These are phyloP conservation scores for Rhysida immarginata DNA, from an alignment of 1,140 invertebrate genomes.

Conservation along the genomic window DNA sequence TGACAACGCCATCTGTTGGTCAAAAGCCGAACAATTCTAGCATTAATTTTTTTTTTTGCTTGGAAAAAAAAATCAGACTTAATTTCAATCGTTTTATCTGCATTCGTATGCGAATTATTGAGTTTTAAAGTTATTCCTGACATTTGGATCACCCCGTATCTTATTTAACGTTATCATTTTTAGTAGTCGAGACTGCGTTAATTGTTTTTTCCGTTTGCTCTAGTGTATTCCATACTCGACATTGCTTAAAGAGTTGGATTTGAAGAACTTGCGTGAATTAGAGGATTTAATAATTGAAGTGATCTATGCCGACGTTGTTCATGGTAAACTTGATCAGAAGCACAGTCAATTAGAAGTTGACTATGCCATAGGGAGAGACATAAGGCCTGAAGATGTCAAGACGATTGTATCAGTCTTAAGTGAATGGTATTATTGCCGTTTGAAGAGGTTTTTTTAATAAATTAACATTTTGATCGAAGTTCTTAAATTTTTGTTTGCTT, in stretches of 20 bases:
- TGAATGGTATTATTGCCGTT: slow-evolving; percentile 42
- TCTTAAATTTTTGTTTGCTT: too few relatives aligned
- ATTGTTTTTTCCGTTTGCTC: not conserved
- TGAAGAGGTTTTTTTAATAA: not conserved
- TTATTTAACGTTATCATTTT: too few relatives aligned
- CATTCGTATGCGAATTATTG: too few relatives aligned
- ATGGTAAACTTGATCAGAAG: slow-evolving; percentile 90
- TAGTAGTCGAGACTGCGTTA: too few relatives aligned
- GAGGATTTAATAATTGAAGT: slow-evolving; percentile 97
- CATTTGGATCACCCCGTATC: too few relatives aligned
- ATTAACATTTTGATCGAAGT: too few relatives aligned
- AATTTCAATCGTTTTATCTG: too few relatives aligned
- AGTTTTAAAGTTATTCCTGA: too few relatives aligned
- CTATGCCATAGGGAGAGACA: slow-evolving; percentile 83
- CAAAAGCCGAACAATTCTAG: too few relatives aligned
- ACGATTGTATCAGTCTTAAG: slow-evolving; percentile 62
- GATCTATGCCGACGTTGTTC: slow-evolving; percentile 92
- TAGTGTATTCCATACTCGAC: slow-evolving; percentile 72
- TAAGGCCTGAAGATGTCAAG: slow-evolving; percentile 58
- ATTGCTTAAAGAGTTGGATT: slow-evolving; percentile 69
- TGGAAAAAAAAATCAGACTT: too few relatives aligned
- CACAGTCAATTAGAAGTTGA: slow-evolving; percentile 85
- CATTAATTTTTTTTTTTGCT: slow-evolving; percentile 26
- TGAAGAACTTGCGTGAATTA: slow-evolving; percentile 80
- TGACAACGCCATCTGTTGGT: too few relatives aligned